Evolutionary conservation across 2,888 invertebrate species (phyloP).

Genomic region (Argyresthia albistria): DNA sequence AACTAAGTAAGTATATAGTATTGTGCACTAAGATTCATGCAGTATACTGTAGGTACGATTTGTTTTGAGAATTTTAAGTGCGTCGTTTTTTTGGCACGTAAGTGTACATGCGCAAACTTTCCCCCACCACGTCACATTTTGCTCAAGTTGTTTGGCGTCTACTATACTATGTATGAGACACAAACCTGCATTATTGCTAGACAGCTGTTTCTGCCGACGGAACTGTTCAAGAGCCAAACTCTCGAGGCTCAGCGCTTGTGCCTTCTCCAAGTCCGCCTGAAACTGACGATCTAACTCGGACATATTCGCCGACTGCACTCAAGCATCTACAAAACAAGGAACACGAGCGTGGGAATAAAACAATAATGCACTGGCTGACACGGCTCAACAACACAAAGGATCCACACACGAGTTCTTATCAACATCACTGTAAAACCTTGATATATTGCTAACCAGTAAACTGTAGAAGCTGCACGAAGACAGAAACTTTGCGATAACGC

Average conservation of each 20-base stretch:
- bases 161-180: background rate
- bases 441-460: slow-evolving; percentile 14
- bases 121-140: too few species aligned
- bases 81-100: too few species aligned
- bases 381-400: slow-evolving; percentile 14
- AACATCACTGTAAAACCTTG: slow-evolving; percentile 3
- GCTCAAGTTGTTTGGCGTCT: too few species aligned
- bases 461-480: slow-evolving; percentile 25
- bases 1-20: too few species aligned
- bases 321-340: slow-evolving; percentile 37
- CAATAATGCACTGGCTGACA: slow-evolving; percentile 16
- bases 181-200: background rate
- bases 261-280: slow-evolving; percentile 89
- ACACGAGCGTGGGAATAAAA: slow-evolving; percentile 42
- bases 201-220: slow-evolving; percentile 73
- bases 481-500: slow-evolving; percentile 26
- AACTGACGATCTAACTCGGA: slow-evolving; percentile 86
- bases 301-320: slow-evolving; percentile 35
- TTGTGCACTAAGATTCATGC: too few species aligned
- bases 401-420: slow-evolving; percentile 25
- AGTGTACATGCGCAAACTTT: too few species aligned
- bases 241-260: slow-evolving; percentile 89
- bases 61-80: too few species aligned
- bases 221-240: slow-evolving; percentile 88
- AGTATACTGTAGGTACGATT: too few species aligned